A percentile compares a stretch with the other conserved stretches of the same genome.
These are phyloP conservation scores for Dicentrarchus labrax DNA, from an alignment of 2,113 vertebrate genomes.

Conservation along the genomic window DNA sequence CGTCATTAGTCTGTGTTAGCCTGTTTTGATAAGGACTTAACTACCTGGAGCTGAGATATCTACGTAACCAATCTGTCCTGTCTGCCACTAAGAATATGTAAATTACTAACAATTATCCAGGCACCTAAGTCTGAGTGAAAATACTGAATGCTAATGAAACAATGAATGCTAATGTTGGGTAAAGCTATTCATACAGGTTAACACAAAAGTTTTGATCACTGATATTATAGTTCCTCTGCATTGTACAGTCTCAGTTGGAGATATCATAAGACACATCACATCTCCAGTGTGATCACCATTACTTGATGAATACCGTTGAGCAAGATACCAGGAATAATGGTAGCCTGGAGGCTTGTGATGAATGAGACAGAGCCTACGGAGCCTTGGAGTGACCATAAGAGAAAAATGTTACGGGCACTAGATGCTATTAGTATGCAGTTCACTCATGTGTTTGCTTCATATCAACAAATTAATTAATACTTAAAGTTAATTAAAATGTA, in stretches of 20 bases:
- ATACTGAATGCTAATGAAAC: constrained; percentile 37
- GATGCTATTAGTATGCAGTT: not conserved
- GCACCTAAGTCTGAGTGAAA: constrained; percentile 43
- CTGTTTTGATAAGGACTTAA: constrained; percentile 68
- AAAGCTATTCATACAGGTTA: not conserved
- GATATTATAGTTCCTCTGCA: not conserved
- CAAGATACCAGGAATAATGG: not conserved
- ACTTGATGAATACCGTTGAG: not conserved
- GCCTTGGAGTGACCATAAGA: not conserved
- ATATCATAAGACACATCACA: not conserved
- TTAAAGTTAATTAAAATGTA: not conserved
- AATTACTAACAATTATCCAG: constrained; percentile 59
- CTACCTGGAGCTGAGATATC: constrained; percentile 50
- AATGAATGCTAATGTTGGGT: constrained; percentile 32
- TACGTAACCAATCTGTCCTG: constrained; percentile 52
- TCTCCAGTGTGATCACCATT: not conserved
- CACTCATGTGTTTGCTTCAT: not conserved
- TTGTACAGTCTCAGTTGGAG: not conserved
- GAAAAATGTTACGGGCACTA: not conserved
- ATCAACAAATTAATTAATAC: not conserved
- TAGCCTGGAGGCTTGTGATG: not conserved
- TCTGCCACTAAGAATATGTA: constrained; percentile 62
- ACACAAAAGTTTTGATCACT: not conserved
- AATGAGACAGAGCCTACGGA: not conserved
- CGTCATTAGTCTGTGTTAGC: constrained; percentile 67